Evolutionary conservation across 92 coral and sea anemone genomes (phyloP).

Genomic region (Desmophyllum pertusum): DNA sequence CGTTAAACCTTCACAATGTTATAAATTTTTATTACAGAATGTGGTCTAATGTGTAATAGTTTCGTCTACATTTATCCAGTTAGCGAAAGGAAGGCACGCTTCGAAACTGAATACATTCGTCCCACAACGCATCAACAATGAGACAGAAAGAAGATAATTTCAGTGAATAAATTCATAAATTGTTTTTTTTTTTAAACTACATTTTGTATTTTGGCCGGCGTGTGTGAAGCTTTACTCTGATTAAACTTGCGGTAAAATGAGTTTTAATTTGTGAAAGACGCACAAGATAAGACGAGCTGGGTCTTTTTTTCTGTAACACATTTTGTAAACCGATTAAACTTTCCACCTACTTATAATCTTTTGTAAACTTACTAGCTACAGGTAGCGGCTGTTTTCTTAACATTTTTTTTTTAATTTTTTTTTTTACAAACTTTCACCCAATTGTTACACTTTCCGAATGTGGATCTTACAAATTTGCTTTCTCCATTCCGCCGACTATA

Average conservation of each 20-base stretch:
- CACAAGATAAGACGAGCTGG: background rate
- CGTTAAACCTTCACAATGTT: background rate
- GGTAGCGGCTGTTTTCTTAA: background rate
- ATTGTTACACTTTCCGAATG: background rate
- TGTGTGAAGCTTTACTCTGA: background rate
- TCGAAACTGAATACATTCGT: background rate
- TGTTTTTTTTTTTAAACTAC: no score
- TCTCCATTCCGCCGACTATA: background rate
- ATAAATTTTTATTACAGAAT: background rate
- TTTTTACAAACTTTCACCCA: background rate
- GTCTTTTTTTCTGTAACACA: background rate
- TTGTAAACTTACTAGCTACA: background rate
- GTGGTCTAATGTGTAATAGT: no score
- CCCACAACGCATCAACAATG: background rate
- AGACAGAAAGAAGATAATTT: background rate
- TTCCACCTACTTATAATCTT: background rate
- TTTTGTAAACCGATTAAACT: background rate
- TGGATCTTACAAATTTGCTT: background rate
- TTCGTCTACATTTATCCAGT: background rate
- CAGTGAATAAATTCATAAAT: no score
- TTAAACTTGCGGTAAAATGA: conserved; percentile 1
- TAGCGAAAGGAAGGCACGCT: background rate
- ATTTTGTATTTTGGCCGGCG: background rate
- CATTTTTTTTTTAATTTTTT: no score
- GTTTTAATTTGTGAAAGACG: background rate